phyloP scores from a whole-genome alignment of 2,113 vertebrate species.

The Chaenocephalus aceratus region DNA sequence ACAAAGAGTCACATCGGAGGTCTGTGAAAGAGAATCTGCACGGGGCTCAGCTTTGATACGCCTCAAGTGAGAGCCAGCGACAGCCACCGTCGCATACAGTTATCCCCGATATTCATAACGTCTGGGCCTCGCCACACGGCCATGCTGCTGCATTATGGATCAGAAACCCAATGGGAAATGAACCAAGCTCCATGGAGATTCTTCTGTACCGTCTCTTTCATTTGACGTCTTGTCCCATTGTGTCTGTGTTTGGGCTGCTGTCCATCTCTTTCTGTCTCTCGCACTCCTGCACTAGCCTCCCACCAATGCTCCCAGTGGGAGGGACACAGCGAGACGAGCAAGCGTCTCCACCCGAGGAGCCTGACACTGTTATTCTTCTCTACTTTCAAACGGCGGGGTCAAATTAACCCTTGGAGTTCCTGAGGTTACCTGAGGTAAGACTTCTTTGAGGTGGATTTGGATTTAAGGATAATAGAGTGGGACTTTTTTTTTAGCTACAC shows the following conservation, averaged over 20 bases:
- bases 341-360: conserved; percentile 54
- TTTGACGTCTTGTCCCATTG: conserved; percentile 29
- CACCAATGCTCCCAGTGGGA: conserved; percentile 35
- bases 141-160: conserved; percentile 72
- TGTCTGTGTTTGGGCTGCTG: conserved; percentile 27
- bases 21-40: conserved; percentile 58
- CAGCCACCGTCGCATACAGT: conserved; percentile 69
- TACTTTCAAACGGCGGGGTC: conserved; percentile 37
- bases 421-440: conserved; percentile 35
- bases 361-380: conserved; percentile 54
- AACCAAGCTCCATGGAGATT: conserved; percentile 54
- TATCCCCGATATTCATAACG: conserved; percentile 70
- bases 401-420: conserved; percentile 45
- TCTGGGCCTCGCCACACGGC: conserved; percentile 53
- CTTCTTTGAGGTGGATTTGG: conserved; percentile 42
- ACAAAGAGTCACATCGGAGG: conserved; percentile 70
- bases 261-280: conserved; percentile 13
- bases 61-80: conserved; percentile 73
- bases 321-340: conserved; percentile 31
- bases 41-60: conserved; percentile 77
- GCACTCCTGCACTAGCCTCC: not conserved
- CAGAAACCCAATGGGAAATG: conserved; percentile 72
- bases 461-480: conserved; percentile 49
- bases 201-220: conserved; percentile 35
- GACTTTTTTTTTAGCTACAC: conserved; percentile 18